A percentile compares a stretch with the other conserved stretches of the same genome.
phyloP scores from a whole-genome alignment of 1,140 invertebrate genomes.

The Cydia strobilella region DNA sequence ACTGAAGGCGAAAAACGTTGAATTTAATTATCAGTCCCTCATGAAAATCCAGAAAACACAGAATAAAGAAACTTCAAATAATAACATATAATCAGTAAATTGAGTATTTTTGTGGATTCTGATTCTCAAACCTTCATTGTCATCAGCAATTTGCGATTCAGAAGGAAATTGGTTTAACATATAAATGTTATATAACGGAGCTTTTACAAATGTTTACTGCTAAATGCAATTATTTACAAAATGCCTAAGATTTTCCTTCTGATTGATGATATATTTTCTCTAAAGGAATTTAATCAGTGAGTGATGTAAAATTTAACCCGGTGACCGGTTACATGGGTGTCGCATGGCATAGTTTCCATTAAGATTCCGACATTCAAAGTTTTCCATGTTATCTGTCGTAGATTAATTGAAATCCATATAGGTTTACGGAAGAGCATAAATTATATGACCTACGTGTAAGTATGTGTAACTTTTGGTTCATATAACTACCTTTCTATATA shows the following conservation, averaged over 20 bases:
- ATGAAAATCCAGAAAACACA: neutral
- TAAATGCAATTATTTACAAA: neutral
- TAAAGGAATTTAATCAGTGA: neutral
- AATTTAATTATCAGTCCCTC: neutral
- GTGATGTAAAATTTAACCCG: slow-evolving; percentile 8
- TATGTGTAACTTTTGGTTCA: neutral
- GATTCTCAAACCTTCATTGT: no score
- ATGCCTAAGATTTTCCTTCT: neutral
- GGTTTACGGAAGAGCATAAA: neutral
- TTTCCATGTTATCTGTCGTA: neutral
- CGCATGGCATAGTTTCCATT: neutral
- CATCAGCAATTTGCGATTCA: neutral
- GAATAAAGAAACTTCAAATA: no score
- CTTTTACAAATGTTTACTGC: neutral
- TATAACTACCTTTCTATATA: neutral
- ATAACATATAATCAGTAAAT: no score
- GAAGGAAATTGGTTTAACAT: neutral
- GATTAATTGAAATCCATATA: slow-evolving; percentile 11
- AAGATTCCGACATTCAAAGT: slow-evolving; percentile 9
- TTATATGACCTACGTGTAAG: neutral
- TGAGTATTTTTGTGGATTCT: no score
- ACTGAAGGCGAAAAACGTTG: neutral
- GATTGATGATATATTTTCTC: slow-evolving; percentile 9
- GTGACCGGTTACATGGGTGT: neutral
- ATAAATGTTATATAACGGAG: no score